Evolutionary conservation across 1,140 invertebrate genomes (phyloP), one percentile per base, ranked within the genome.

Genomic region (Antheraea mylitta): DNA sequence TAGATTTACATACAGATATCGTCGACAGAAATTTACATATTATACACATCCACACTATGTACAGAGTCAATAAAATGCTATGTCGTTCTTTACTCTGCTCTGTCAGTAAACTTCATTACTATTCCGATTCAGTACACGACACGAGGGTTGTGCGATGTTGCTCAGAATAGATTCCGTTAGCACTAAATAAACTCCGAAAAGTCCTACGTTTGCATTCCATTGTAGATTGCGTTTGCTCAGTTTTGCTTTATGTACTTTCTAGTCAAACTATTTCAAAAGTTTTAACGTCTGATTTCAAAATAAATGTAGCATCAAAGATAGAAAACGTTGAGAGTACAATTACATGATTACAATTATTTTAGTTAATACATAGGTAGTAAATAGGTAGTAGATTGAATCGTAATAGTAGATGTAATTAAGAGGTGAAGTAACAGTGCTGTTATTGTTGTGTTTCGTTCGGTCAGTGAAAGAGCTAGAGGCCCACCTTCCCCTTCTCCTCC

Each of bases 91-190:
- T 42, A 42, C 38, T 13, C 1, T 53, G 16, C 45, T n/a, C 45
- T 53, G 1, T 37, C 61, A 63, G 61, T 36, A 30, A 36, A 30
- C 8, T 36, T 63, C 61, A 63, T 63, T 63, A 63, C 13, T 63
- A 63, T 63, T 63, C 61, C 61, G n/a, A 63, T 18, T 37, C n/a
- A 16, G 61, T 36, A 7, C 22, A 63, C 13, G 22, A 30, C 16
- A 13, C 30, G 13, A 18, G 18, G 22, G 37, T 16, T n/a, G 5
- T 37, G 22, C n/a, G 18, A 60, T 30, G 61, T 37, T 37, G 13
- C 11, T 63, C 22, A 16, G 37, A 63, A 63, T 63, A 63, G 61
- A 63, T 63, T 63, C 37, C 61, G 30, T 42, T 42, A 1, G 38
- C 45, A 53, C 11, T 16, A 53, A 2, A 53, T 13, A 53, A 53